These are phyloP conservation scores for Hipparchia semele DNA, from an alignment of 2,888 invertebrate genomes.

Conservation along the genomic window DNA sequence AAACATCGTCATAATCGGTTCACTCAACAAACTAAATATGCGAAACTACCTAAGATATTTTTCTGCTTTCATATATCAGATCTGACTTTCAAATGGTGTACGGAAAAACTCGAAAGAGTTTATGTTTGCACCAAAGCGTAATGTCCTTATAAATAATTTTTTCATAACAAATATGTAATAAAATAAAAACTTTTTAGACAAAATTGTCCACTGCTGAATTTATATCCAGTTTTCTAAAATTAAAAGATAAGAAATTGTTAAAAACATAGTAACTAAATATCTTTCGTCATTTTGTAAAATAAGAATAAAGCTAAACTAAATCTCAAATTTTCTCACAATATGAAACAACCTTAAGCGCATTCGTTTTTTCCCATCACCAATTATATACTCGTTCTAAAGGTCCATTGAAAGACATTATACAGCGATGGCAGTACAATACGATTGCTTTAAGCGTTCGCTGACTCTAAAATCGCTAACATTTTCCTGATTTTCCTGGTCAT, in stretches of 20 bases:
- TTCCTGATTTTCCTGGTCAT: background rate
- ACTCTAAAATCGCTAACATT: background rate
- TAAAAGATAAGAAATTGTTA: background rate
- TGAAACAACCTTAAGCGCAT: constrained; percentile 48
- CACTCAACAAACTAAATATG: too few relatives aligned
- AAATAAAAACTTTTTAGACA: too few relatives aligned
- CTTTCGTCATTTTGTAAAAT: background rate
- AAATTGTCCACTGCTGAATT: background rate
- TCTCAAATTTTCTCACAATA: background rate
- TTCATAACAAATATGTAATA: too few relatives aligned
- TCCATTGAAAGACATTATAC: constrained; percentile 55
- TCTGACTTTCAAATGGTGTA: too few relatives aligned
- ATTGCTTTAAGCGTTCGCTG: constrained; percentile 45
- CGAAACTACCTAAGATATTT: too few relatives aligned
- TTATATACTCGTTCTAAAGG: constrained; percentile 66
- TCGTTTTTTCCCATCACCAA: constrained; percentile 66
- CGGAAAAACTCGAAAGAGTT: too few relatives aligned
- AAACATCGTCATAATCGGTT: too few relatives aligned
- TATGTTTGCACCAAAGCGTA: too few relatives aligned
- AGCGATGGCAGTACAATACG: constrained; percentile 59
- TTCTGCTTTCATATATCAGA: too few relatives aligned
- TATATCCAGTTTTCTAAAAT: background rate
- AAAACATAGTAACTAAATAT: background rate
- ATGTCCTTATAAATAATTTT: too few relatives aligned
- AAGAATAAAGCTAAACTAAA: background rate